Percentiles rank a stretch among this genome's conserved stretches.
phyloP scores from a whole-genome alignment of 1,140 invertebrate genomes.

The Calycopis cecrops region DNA sequence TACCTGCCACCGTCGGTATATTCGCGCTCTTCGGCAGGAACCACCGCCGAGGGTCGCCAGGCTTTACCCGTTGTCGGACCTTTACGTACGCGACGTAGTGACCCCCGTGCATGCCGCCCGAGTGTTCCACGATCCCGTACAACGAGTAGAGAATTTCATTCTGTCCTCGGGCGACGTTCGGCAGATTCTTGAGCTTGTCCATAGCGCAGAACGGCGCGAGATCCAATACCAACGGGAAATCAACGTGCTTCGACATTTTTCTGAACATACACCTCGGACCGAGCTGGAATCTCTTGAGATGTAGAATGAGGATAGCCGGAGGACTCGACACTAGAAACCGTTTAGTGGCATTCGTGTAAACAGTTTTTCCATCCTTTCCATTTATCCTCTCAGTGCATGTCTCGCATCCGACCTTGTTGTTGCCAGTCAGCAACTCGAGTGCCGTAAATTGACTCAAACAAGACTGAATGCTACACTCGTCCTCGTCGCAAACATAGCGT shows the following conservation, averaged over 20 bases:
- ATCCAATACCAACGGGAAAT: conserved; percentile 91
- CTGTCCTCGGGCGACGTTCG: conserved; percentile 79
- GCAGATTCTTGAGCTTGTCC: conserved; percentile 81
- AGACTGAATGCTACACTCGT: conserved; percentile 89
- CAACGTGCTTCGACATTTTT: conserved; percentile 91
- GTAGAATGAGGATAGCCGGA: conserved; percentile 94
- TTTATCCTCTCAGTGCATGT: conserved; percentile 87
- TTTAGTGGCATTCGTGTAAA: conserved; percentile 93
- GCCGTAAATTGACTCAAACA: conserved; percentile 95
- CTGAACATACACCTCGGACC: conserved; percentile 76
- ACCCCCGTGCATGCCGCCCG: conserved; percentile 91
- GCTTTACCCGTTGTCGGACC: conserved; percentile 77
- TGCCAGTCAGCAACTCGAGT: conserved; percentile 90
- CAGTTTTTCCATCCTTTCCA: conserved; percentile 81
- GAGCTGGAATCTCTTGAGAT: conserved; percentile 92
- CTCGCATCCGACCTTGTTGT: conserved; percentile 95
- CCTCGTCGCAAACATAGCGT: conserved; percentile 83
- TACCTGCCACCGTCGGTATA: conserved; percentile 42
- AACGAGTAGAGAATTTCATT: conserved; percentile 89
- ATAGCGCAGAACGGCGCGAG: conserved; percentile 92
- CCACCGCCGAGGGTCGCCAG: conserved; percentile 79
- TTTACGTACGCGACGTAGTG: conserved; percentile 98
- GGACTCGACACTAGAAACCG: conserved; percentile 93
- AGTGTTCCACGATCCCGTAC: conserved; percentile 96
- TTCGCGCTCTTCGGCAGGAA: conserved; percentile 79